Evolutionary conservation across 2,797 vertebrate species (phyloP), one percentile per base, ranked within the genome.

Genomic region (Vireo griseus): DNA sequence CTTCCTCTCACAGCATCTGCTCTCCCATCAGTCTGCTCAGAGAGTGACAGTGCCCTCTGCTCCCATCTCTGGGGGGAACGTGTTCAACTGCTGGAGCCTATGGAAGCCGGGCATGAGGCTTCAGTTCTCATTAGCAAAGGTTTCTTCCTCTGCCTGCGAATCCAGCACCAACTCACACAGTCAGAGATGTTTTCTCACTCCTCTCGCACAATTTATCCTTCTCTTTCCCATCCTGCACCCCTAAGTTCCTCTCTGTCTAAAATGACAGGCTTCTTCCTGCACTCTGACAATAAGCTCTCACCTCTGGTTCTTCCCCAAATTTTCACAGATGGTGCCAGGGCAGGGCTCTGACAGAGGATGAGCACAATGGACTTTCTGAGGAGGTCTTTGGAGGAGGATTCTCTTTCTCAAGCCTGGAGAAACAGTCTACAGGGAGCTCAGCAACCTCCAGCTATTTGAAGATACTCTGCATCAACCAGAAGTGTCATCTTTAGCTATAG

Each of bases 1-100:
- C 58, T 92, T 92, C 68, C 82, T 91, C 66, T 77, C 37, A 40
- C 58, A 87, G 75, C 63, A 65, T 77, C 76, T 95, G 54, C 77
- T 89, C 55, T 73, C 47, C 35, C 1, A 0, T 87, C 74, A 62
- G 54, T 88, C 77, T 63, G 79, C 83, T 92, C 31, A 52, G 87
- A 78, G 87, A 66, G 51, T 88, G 86, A 83, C 88, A 77, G 76
- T 86, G 82, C 72, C 85, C 83, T 86, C 88, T 96, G 79, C 68
- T 90, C 88, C 68, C 0, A 0, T 54, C 81, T 92, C 82, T 2
- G 1, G 35, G 71, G 57, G 75, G 79, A 85, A 86, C 0, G 0
- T 5, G 0, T 69, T 90, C 65, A 63, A 54, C 48, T 90, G 94
- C 55, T 73, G 88, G 54, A 94, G 90, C 35, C 65, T 59, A 52